Evolutionary conservation across 2,113 vertebrate species (phyloP).

Genomic region (Neotoma lepida): DNA sequence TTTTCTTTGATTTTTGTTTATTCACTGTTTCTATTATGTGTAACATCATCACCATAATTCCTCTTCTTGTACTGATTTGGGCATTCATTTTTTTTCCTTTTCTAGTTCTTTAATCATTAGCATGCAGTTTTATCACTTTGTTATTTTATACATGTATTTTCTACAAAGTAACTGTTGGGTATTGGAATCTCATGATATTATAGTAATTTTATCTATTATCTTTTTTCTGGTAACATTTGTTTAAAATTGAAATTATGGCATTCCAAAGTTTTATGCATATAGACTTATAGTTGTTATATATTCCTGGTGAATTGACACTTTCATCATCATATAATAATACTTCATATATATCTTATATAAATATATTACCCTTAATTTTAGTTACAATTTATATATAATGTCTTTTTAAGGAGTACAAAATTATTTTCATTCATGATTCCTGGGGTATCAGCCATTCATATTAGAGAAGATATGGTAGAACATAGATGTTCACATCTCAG

Average conservation of each 20-base stretch:
- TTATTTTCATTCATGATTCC: background rate
- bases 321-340: background rate
- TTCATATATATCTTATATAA: background rate
- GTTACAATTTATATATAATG: background rate
- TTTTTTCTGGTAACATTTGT: background rate
- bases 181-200: background rate
- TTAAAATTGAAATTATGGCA: background rate
- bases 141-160: background rate
- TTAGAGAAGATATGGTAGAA: background rate
- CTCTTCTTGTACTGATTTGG: background rate
- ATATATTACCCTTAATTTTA: background rate
- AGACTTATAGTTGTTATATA: background rate
- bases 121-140: background rate
- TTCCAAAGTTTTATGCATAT: background rate
- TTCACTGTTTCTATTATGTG: background rate
- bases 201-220: background rate
- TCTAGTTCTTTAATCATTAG: background rate
- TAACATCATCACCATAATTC: background rate
- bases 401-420: background rate
- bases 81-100: background rate
- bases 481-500: background rate
- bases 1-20: background rate
- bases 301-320: background rate
- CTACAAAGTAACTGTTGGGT: background rate
- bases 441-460: background rate